Percentiles rank a stretch among this genome's conserved stretches.
Conservation (phyloP, 2,113 vertebrate genomes). For the Nipponia nippon region DNA sequence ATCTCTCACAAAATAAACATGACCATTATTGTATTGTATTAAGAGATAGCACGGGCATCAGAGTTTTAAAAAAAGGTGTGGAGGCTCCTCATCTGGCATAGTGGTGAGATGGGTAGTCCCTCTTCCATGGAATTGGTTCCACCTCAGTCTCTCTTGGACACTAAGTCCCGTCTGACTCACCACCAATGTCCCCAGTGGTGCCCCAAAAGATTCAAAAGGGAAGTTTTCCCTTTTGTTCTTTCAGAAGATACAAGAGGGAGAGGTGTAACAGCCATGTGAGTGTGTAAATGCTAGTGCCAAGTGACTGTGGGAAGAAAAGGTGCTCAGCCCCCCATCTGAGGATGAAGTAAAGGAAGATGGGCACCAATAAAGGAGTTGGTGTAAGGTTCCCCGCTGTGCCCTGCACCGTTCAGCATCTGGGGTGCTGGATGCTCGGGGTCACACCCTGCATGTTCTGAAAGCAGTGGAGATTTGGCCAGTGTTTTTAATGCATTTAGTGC, state of each 20-base stretch:
- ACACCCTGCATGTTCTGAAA: not conserved
- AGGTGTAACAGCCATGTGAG: accelerated
- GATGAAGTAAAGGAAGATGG: not conserved
- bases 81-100: not conserved
- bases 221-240: not conserved
- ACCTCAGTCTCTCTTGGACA: not conserved
- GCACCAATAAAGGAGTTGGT: not conserved
- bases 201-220: not conserved
- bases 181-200: accelerated
- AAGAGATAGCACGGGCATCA: not conserved
- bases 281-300: not conserved
- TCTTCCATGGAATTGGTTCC: not conserved
- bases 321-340: not conserved
- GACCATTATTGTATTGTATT: not conserved
- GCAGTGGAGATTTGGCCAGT: not conserved
- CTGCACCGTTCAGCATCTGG: not conserved
- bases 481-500: not conserved
- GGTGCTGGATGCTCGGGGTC: not conserved
- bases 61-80: not conserved
- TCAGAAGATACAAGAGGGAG: not conserved
- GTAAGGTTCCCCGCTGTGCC: not conserved
- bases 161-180: not conserved
- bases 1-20: not conserved
- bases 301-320: not conserved
- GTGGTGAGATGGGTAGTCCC: not conserved